phyloP scores from a whole-genome alignment of 2,797 vertebrate species.

The Tauraco hartlaubi region DNA sequence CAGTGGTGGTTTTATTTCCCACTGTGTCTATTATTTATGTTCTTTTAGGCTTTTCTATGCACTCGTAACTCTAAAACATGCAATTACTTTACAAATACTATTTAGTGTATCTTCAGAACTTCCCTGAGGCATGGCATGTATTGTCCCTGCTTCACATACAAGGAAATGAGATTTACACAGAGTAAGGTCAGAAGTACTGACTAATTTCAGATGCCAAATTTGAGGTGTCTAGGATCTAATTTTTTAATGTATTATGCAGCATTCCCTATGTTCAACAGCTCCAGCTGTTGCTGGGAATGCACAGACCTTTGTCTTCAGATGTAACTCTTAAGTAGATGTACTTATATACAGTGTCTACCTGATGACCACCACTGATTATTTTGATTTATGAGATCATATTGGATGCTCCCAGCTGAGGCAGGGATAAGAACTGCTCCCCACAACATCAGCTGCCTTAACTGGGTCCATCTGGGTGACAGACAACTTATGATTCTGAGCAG shows the following conservation, averaged over 20 bases:
- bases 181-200: neutral
- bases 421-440: neutral
- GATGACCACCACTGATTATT: neutral
- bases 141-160: neutral
- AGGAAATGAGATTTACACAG: neutral
- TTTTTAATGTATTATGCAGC: neutral
- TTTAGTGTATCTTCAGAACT: neutral
- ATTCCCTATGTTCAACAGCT: neutral
- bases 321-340: neutral
- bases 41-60: neutral
- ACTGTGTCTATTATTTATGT: constrained; percentile 10
- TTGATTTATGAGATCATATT: neutral
- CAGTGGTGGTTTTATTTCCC: neutral
- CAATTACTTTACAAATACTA: neutral
- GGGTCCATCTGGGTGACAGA: neutral
- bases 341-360: neutral
- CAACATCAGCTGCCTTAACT: neutral
- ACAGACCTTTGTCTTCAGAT: neutral
- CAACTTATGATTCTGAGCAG: neutral
- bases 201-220: neutral
- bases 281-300: neutral
- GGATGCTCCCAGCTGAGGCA: neutral
- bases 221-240: neutral
- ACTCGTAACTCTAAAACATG: neutral
- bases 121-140: neutral